Base-by-base conservation (phyloP, 2,113 vertebrate genomes). In the Butorides virescens region DNA sequence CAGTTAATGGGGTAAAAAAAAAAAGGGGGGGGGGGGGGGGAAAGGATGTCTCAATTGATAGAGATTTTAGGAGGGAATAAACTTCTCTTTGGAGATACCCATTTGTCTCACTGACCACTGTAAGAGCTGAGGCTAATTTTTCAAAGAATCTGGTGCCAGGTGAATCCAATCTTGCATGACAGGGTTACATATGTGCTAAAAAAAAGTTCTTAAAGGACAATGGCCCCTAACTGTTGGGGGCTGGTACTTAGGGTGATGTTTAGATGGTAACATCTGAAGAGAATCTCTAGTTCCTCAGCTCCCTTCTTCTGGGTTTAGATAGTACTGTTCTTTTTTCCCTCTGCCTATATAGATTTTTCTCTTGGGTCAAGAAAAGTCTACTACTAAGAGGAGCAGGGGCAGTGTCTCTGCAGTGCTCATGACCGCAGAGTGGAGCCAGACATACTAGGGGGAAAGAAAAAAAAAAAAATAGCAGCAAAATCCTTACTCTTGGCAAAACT, bases 351-450 rank as follows among this genome's bases (percentile, higher is more conserved):
- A 47, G 42, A 59, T 47, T 52, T 52, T 90, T 58, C 19, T 46
- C 20, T 47, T 55, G 42, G 22, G 4, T 37, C 59, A 63, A 80
- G n/a, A 65, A 76, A 79, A 37, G 0, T 37, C 5, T 74, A 4
- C 4, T 36, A 5, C 15, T 46, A 9, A 1, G 1, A 79, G 9
- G 9, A 80, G 13, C 30, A 0, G 1, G 18, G 44, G 21, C 39
- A 61, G 30, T 49, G 11, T 27, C 44, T 59, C 50, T 84, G 23
- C 49, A 27, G 22, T 23, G 47, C 39, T 72, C 15, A 4, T 26
- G 73, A 52, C 34, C 4, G 3, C 13, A 46, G 59, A 27, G 32
- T 0, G 0, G 27, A 55, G 7, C 22, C 37, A 47, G 29, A 1
- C 14, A 7, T 26, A 26, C 52, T 29, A 37, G 13, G 21, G 8